Evolutionary conservation across 2,113 vertebrate species (phyloP).

Genomic region (Oryzias woworae): DNA sequence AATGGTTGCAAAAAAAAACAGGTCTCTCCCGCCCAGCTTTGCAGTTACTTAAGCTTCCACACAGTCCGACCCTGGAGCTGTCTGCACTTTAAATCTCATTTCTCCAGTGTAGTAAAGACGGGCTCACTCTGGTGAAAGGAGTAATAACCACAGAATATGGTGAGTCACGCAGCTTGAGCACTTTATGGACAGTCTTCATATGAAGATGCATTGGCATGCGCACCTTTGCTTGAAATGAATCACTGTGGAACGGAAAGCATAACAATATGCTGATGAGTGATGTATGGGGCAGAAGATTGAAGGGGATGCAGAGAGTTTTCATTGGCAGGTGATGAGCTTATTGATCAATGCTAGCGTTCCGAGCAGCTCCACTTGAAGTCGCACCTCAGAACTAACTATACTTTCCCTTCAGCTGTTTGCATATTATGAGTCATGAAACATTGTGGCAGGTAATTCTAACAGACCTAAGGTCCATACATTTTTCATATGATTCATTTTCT

Average conservation of each 20-base stretch:
- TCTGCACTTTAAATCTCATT: constrained; percentile 56
- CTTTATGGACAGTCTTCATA: constrained; percentile 23
- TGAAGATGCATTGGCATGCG: constrained; percentile 14
- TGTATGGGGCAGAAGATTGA: not conserved
- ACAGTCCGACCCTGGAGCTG: constrained; percentile 42
- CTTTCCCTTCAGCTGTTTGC: constrained; percentile 63
- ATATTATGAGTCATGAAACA: constrained; percentile 76
- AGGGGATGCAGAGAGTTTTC: not conserved
- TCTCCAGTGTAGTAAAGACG: constrained; percentile 12
- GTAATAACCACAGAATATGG: constrained; percentile 28
- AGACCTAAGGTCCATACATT: constrained; percentile 69
- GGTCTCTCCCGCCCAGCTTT: not conserved
- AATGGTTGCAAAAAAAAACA: not conserved
- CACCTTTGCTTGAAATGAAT: constrained; percentile 1
- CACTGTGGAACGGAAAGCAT: not conserved
- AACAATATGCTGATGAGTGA: constrained; percentile 7
- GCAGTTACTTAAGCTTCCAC: constrained; percentile 33
- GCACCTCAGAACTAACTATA: constrained; percentile 23
- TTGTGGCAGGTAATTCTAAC: constrained; percentile 77
- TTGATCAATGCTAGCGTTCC: constrained; percentile 37
- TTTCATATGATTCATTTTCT: constrained; percentile 72
- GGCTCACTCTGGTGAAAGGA: constrained; percentile 26
- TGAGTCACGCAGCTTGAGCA: constrained; percentile 14
- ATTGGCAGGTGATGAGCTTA: constrained; percentile 1
- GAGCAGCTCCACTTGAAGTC: constrained; percentile 43